These are phyloP conservation scores for Augochlorella aurata DNA, from an alignment of 2,888 invertebrate genomes.

Conservation along the genomic window DNA sequence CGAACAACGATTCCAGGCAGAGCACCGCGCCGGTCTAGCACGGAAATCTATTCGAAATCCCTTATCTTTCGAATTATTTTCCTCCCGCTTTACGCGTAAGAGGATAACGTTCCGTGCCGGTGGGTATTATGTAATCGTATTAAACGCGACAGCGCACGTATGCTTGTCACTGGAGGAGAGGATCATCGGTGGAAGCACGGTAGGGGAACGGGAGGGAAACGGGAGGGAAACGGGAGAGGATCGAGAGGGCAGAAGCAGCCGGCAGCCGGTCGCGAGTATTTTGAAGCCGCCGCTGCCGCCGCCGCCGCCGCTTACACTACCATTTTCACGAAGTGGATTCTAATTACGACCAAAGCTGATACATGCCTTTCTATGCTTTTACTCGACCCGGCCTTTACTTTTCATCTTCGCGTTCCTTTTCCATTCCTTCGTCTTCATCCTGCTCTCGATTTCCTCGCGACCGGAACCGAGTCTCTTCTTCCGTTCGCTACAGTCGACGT, in stretches of 20 bases:
- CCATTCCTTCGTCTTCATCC: slow-evolving; percentile 16
- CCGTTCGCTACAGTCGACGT: neutral
- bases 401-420: neutral
- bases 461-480: slow-evolving; percentile 40
- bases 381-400: slow-evolving; percentile 19
- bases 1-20: neutral
- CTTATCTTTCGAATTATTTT: slow-evolving; percentile 44
- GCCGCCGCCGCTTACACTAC: neutral
- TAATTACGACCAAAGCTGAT: slow-evolving; percentile 72
- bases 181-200: slow-evolving; percentile 52
- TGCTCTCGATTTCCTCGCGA: slow-evolving; percentile 27
- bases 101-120: slow-evolving; percentile 46
- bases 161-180: slow-evolving; percentile 33
- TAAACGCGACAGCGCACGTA: slow-evolving; percentile 43
- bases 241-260: neutral
- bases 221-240: neutral
- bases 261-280: slow-evolving; percentile 29
- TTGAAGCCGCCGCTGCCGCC: slow-evolving; percentile 55
- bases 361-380: slow-evolving; percentile 60
- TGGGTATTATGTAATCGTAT: slow-evolving; percentile 63
- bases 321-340: slow-evolving; percentile 74
- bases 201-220: slow-evolving; percentile 7
- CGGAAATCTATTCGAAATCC: slow-evolving; percentile 10
- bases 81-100: slow-evolving; percentile 44
- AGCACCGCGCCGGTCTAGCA: neutral